Conservation (phyloP, 2,888 invertebrate genomes). For the Drosophila fulvimacula region DNA sequence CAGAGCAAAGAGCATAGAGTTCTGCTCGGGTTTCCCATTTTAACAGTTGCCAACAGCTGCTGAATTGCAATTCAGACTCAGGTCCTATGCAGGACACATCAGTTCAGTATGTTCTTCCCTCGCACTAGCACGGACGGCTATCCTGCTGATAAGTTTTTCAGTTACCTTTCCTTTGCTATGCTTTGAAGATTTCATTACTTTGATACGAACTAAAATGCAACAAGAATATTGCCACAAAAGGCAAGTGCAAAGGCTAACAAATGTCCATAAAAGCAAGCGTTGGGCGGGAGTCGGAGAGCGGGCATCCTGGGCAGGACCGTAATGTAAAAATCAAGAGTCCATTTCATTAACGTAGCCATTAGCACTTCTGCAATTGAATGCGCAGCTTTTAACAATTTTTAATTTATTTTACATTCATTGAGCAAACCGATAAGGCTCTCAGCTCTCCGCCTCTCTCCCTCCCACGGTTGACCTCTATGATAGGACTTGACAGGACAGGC, state of each 20-base stretch:
- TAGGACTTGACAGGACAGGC: constrained; percentile 1
- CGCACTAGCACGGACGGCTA: background rate
- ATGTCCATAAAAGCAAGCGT: constrained; percentile 42
- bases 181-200: constrained; percentile 59
- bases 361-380: constrained; percentile 75
- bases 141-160: constrained; percentile 15
- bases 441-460: constrained; percentile 2
- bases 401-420: constrained; percentile 76
- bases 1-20: constrained; percentile 38
- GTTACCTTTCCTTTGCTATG: constrained; percentile 19
- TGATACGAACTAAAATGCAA: constrained; percentile 47
- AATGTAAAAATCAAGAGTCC: constrained; percentile 39
- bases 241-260: constrained; percentile 53
- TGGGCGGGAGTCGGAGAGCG: background rate
- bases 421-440: constrained; percentile 64
- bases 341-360: constrained; percentile 76
- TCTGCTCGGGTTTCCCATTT: constrained; percentile 23
- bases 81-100: constrained; percentile 19
- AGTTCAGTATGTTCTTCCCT: background rate
- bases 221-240: constrained; percentile 31
- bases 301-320: background rate
- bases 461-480: background rate
- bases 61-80: constrained; percentile 44
- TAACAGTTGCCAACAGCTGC: constrained; percentile 47
- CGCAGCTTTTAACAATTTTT: constrained; percentile 72